These are phyloP conservation scores for Pomacea canaliculata DNA, from an alignment of 2,888 invertebrate genomes.

Conservation along the genomic window DNA sequence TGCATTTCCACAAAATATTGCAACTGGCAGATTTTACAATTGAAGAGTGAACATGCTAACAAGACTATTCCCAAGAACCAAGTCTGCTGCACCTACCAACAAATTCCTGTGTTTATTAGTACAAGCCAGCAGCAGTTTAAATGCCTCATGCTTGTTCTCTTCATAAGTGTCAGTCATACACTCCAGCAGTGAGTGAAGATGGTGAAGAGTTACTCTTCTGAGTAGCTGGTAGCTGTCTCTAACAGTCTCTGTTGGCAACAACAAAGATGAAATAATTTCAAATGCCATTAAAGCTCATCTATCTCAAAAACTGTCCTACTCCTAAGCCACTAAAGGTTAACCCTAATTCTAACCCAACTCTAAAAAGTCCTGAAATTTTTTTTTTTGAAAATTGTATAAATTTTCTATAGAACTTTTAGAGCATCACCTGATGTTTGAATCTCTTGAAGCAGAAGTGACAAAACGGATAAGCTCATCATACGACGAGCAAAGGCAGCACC, in stretches of 20 bases:
- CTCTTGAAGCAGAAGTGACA: slow-evolving; percentile 39
- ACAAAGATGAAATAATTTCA: neutral
- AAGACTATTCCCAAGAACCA: too few species aligned
- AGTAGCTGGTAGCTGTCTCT: slow-evolving; percentile 9
- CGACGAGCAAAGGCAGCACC: slow-evolving; percentile 61
- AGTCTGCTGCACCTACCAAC: slow-evolving; percentile 26
- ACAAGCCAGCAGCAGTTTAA: slow-evolving; percentile 43
- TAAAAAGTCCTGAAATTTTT: too few species aligned
- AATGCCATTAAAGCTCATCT: too few species aligned
- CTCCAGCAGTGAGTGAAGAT: slow-evolving; percentile 54
- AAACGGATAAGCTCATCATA: slow-evolving; percentile 53
- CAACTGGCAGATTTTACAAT: too few species aligned
- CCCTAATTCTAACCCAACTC: too few species aligned
- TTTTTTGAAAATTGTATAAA: too few species aligned
- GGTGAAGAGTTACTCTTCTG: slow-evolving; percentile 11
- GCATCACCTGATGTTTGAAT: neutral
- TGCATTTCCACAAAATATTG: too few species aligned
- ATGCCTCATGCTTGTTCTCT: slow-evolving; percentile 61
- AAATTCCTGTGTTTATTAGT: slow-evolving; percentile 5
- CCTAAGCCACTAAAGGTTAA: too few species aligned
- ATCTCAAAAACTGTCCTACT: too few species aligned
- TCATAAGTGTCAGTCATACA: slow-evolving; percentile 67
- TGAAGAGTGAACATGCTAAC: too few species aligned
- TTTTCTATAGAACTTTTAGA: too few species aligned
- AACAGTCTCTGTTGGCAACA: neutral